Base-by-base conservation (phyloP, 1,140 invertebrate species). In the Drosophila pallidifrons region DNA sequence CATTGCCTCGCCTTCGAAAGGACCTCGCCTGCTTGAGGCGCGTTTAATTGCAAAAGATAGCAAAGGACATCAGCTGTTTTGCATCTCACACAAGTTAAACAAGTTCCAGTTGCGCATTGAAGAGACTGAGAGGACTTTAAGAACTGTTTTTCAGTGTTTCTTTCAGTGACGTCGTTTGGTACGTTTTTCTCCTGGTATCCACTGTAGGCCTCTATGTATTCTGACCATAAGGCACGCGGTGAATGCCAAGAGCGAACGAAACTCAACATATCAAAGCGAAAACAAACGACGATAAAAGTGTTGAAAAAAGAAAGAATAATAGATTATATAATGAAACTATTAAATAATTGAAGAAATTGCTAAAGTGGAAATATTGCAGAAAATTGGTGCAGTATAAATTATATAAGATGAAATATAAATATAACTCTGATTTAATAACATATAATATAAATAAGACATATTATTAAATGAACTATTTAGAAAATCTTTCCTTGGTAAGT, bases 161-260 rank as follows among this genome's bases (percentile, higher is more conserved):
- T 49, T 47, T 28, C 16, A 57, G 58, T 64, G 55, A 38, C 41
- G 49, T 72, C 80, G 72, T 82, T 80, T 82, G 74, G 85, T 91
- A 91, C 92, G 94, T 94, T 94, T 91, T 94, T 94, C 95, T 96
- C 96, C 96, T 96, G 95, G 96, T 96, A 95, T 96, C 96, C 96
- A 97, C 96, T 97, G 96, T 96, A 95, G 95, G 95, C 94, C 96
- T 95, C 95, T 97, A 97, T 97, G 95, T 96, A 92, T 93, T 94
- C 93, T 94, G 94, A 95, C 94, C 96, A 97, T 97, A 97, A 97
- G 96, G 96, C 96, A 97, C 96, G 96, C 96, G 96, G 97, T 97
- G 97, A 97, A 97, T 97, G 96, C 97, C 96, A 97, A 97, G 96
- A 97, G 96, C 95, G 95, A 95, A 95, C 96, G 95, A 92, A 93